phyloP scores from a whole-genome alignment of 2,797 vertebrate genomes.

The Chaetodon trifasciatus region DNA sequence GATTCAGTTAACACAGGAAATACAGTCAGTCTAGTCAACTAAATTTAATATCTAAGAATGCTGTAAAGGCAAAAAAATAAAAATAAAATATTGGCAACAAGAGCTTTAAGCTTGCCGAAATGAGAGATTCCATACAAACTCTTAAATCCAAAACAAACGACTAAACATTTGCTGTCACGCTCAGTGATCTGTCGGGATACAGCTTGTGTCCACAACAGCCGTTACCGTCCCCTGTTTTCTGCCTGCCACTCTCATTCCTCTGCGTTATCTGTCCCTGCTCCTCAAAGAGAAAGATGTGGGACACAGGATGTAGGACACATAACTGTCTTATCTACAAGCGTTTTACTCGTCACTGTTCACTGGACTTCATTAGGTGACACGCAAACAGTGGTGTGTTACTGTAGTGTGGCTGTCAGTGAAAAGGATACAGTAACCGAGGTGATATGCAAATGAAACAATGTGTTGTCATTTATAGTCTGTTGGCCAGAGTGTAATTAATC shows the following conservation, averaged over 20 bases:
- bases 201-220: slow-evolving; percentile 22
- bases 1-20: no score
- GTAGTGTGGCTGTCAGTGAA: slow-evolving; percentile 8
- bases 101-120: no score
- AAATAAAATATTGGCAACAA: no score
- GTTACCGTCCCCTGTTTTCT: slow-evolving; percentile 20
- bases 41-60: no score
- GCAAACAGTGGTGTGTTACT: slow-evolving; percentile 16
- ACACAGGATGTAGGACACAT: slow-evolving; percentile 62
- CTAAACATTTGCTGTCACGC: not conserved
- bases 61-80: no score
- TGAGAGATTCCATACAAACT: no score
- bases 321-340: slow-evolving; percentile 49
- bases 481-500: slow-evolving; percentile 54
- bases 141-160: not conserved
- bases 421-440: slow-evolving; percentile 27
- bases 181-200: slow-evolving; percentile 5
- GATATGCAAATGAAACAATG: slow-evolving; percentile 58
- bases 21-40: no score
- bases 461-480: slow-evolving; percentile 39
- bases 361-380: slow-evolving; percentile 44
- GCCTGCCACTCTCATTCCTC: slow-evolving; percentile 43
- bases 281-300: slow-evolving; percentile 56
- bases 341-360: slow-evolving; percentile 30
- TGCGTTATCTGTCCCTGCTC: slow-evolving; percentile 46